Base-by-base conservation (phyloP, 2,113 vertebrate genomes). In the Seriola quinqueradiata region DNA sequence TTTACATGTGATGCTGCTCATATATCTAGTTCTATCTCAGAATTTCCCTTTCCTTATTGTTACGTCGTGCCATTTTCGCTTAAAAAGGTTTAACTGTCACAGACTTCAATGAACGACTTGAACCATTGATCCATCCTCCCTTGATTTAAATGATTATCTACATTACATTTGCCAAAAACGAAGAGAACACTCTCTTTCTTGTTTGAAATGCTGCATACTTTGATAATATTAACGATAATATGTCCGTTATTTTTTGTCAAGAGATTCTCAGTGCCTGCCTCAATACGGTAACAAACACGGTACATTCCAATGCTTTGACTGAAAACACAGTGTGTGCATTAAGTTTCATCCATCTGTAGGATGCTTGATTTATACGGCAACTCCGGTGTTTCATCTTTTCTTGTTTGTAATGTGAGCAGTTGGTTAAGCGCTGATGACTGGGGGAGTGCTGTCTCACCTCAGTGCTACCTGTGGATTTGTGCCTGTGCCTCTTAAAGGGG, bases 381-480 rank as follows among this genome's bases (percentile, higher is more conserved):
- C 21, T 68, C 32, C 19, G 19, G 58, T 46, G 13, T 61, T 63
- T 77, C 55, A 12, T 38, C 13, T 70, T 48, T 59, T 46, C 40
- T 28, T 1, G 12, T 68, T 44, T 70, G 17, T 44, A 44, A 34
- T 25, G 40, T 12, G 28, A 70, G 21, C 17, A 46, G 76, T 14
- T 59, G 50, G n/a, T 70, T 59, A 32, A 64, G 9, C 21, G 11
- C 61, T 61, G 63, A 57, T 9, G 70, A 84, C 50, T 44, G 28
- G 36, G 68, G 28, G 59, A 60, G 85, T 23, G 23, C 70, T 40
- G 61, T 70, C 57, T 85, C 57, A 57, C 40, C 59, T 63, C 80
- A 83, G 55, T 85, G 64, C 88, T 83, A 7, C 85, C 34, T 90
- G 82, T 84, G 70, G 84, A 84, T 90, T 61, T 87, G 90, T 94